Percentiles rank a stretch among this genome's conserved stretches.
phyloP scores from a whole-genome alignment of 1,140 invertebrate genomes.

The Drosophila parvula region DNA sequence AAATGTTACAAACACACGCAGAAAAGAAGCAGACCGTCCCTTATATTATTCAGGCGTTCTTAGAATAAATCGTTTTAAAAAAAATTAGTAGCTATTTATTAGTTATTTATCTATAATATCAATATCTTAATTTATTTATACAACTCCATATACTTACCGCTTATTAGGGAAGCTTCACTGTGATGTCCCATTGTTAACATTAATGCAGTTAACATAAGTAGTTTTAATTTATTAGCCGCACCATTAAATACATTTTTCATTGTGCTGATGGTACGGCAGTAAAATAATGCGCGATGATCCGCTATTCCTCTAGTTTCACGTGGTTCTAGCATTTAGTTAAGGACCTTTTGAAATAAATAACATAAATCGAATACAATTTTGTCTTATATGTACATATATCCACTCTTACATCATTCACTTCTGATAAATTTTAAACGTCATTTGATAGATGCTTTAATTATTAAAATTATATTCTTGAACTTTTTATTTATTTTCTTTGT shows the following conservation, averaged over 20 bases:
- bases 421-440: not conserved
- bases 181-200: slow-evolving; percentile 4
- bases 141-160: slow-evolving; percentile 13
- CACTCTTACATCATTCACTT: not conserved
- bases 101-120: no score
- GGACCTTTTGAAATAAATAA: slow-evolving; percentile 17
- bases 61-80: not conserved
- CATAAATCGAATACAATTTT: not conserved
- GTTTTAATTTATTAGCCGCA: not conserved
- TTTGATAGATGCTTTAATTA: not conserved
- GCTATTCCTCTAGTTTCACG: slow-evolving; percentile 9
- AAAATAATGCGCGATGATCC: not conserved
- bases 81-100: not conserved
- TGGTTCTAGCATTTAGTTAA: slow-evolving; percentile 26
- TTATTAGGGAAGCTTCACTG: slow-evolving; percentile 10
- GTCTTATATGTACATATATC: not conserved
- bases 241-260: slow-evolving; percentile 1
- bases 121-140: slow-evolving; percentile 2
- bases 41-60: no score
- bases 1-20: not conserved
- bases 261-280: not conserved
- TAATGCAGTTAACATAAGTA: slow-evolving; percentile 2
- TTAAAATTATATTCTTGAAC: not conserved
- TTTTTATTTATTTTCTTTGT: not conserved
- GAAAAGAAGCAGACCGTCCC: no score